Evolutionary conservation across 2,113 vertebrate genomes (phyloP), one percentile per base, ranked within the genome.

Genomic region (Eclectus roratus): DNA sequence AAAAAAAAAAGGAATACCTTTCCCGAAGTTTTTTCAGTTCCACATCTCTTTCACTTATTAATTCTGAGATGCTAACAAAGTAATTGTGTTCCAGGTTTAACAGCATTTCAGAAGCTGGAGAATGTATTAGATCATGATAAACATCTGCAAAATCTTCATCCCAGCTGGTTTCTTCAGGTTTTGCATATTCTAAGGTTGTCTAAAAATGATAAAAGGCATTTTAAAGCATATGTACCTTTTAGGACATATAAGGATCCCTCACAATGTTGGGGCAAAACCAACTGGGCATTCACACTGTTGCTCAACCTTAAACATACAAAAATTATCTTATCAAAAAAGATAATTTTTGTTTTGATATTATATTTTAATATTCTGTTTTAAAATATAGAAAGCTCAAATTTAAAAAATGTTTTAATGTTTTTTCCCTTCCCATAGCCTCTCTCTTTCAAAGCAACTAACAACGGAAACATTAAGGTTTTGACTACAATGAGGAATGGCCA

Each of bases 51-150:
- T 99, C 99, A 24, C 99, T 98, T 96, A 99, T 99, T 91, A 99
- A 98, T 98, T 99, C 99, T 7, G 99, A 99, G 94, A 99, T 99
- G 89, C 99, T 99, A 81, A 99, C 99, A 90, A 99, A 99, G 95
- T 99, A 99, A 97, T 99, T 99, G 97, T 99, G 99, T 93, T 99
- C 99, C 97, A 99, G 97, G 97, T 99, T 99, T 50, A 99, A 97
- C 5, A 99, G 98, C 1, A 99, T 99, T 91, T 99, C 99, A 23
- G 99, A 99, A 92, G 99, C 99, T 4, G 99, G 98, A 47, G 99
- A 99, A 96, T 99, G 99, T 94, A 99, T 99, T n/a, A 99, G 96
- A 81, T 99, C 99, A 61, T 99, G 99, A 97, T 99, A 99, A 66
- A 99, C 99, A 64, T 98, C 98, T 4, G 99, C 99, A 97, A 99